Base-by-base conservation (phyloP, 2,797 vertebrate genomes). In the Poecilia wingei region DNA sequence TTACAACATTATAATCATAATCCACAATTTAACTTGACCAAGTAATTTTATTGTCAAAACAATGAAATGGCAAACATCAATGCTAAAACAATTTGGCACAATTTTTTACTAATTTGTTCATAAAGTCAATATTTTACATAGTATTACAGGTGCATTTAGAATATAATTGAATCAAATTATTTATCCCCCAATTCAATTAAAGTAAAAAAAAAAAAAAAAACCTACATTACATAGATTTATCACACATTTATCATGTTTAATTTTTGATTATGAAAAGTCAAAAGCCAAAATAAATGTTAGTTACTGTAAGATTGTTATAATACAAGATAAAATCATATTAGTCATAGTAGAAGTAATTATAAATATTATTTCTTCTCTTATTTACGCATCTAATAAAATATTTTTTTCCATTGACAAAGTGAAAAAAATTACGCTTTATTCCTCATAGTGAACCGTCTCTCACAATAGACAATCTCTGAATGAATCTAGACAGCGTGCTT, bases 401-500 rank as follows among this genome's bases (percentile, higher is more conserved):
- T 68, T 57, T 28, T 53, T 57, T 68, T 68, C 20, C 36, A 39
- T 41, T 39, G 64, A 20, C 22, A 22, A 41, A 25, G 18, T 39
- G 33, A 66, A 36, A 36, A 66, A 31, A n/a, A 46, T 36, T 10
- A 10, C 31, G 36, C 31, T 39, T 61, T 25, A 36, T 3, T 1
- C 51, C 33, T 43, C 49, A n/a, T 78, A 91, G 89, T 76, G 86
- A 84, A 33, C 0, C 9, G 0, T 36, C 5, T 6, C 43, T 51
- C 5, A 0, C 1, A 71, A 82, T 78, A 92, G 80, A 92, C 79
- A 83, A 94, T 91, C 92, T 93, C 0, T 82, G 90, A 53, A 80
- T 41, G 87, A 87, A 78, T 88, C 93, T 12, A 93, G 90, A 89
- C 91, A 86, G 85, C 88, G 87, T 83, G 88, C 77, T 86, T 83